These are phyloP conservation scores for Lypha dubia DNA, from an alignment of 2,888 invertebrate genomes.

Conservation along the genomic window DNA sequence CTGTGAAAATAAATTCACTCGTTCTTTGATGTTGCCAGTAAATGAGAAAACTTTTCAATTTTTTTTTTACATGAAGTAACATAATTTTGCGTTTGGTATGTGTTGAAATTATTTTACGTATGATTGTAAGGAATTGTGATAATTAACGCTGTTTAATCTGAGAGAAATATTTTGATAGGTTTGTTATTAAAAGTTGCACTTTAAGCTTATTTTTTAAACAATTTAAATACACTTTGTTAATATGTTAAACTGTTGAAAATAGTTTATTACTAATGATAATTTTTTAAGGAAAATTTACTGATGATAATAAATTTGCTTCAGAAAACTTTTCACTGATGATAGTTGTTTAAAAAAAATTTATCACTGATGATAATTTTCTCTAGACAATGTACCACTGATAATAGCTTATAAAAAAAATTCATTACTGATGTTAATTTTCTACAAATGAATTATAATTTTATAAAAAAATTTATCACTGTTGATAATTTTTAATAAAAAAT, in stretches of 20 bases:
- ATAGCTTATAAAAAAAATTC: neutral
- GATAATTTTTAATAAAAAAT: neutral
- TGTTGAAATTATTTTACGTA: neutral
- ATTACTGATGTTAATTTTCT: too few species aligned
- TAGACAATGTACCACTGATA: neutral
- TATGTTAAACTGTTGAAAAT: neutral
- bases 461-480: neutral
- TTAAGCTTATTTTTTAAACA: too few species aligned
- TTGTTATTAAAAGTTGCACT: neutral
- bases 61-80: neutral
- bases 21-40: slow-evolving; percentile 1
- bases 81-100: neutral
- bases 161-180: neutral
- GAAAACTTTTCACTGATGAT: neutral
- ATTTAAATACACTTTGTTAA: too few species aligned
- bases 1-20: neutral
- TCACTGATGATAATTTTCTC: neutral
- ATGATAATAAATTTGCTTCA: neutral
- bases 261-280: neutral
- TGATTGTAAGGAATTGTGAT: neutral
- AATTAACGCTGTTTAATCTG: neutral
- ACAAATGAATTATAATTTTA: too few species aligned
- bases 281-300: neutral
- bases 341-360: neutral
- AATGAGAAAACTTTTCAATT: slow-evolving; percentile 9